Conservation (phyloP, 2,797 vertebrate genomes). For the Pseudopleuronectes americanus region DNA sequence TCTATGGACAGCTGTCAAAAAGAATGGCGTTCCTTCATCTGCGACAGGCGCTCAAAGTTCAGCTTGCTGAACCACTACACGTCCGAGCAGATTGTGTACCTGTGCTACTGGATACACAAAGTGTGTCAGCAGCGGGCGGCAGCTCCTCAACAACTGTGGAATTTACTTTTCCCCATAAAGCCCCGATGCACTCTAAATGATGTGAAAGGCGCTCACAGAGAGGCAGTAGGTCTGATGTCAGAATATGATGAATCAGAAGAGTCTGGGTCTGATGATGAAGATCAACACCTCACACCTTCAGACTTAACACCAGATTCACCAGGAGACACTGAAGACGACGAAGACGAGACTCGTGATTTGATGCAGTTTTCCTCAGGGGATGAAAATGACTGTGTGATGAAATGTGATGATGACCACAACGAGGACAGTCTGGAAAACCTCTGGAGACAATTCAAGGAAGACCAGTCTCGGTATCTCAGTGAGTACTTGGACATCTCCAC, state of each 20-base stretch:
- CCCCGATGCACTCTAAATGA: constrained; percentile 68
- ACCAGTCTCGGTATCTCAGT: constrained; percentile 70
- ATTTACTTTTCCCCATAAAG: constrained; percentile 80
- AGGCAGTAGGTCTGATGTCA: constrained; percentile 6
- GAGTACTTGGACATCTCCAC: constrained; percentile 74
- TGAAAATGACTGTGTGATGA: constrained; percentile 22
- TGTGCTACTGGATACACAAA: constrained; percentile 76
- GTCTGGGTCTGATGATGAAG: constrained; percentile 19
- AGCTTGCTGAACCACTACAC: constrained; percentile 82
- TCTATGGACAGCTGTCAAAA: constrained; percentile 79
- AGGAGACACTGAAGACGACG: constrained; percentile 2
- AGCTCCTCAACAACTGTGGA: constrained; percentile 76
- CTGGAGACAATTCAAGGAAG: constrained; percentile 74
- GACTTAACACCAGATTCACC: constrained; percentile 3
- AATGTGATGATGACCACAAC: not conserved
- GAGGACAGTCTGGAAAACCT: constrained; percentile 66
- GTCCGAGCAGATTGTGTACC: constrained; percentile 82
- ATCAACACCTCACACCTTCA: not conserved
- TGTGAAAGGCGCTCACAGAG: constrained; percentile 62
- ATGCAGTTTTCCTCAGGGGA: constrained; percentile 67
- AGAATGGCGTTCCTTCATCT: constrained; percentile 78
- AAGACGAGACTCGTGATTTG: constrained; percentile 30
- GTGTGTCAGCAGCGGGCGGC: constrained; percentile 33
- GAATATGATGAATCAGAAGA: not conserved
- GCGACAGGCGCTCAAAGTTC: constrained; percentile 72